Evolutionary conservation across 2,797 vertebrate genomes (phyloP).

Genomic region (Gallinago solitaria): DNA sequence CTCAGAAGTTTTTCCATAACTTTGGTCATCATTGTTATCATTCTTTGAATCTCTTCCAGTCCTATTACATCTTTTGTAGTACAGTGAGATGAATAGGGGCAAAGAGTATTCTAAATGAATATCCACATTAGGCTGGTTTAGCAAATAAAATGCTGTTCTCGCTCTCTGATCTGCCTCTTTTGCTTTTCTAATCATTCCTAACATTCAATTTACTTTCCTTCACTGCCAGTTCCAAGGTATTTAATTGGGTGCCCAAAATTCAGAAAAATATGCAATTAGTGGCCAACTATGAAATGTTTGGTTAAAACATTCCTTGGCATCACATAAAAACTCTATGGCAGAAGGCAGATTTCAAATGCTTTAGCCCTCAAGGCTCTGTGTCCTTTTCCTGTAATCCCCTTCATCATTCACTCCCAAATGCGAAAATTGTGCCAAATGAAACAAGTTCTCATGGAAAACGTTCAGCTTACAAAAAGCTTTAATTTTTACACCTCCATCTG

Average conservation of each 20-base stretch:
- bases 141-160: background rate
- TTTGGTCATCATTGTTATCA: background rate
- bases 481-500: background rate
- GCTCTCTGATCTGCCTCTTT: background rate
- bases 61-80: background rate
- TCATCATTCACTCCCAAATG: background rate
- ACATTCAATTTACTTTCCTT: background rate
- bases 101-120: background rate
- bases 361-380: background rate
- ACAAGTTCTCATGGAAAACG: background rate
- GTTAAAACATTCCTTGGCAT: background rate
- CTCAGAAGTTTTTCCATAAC: background rate
- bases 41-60: background rate
- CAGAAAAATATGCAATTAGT: background rate
- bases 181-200: background rate
- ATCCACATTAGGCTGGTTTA: background rate
- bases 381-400: background rate
- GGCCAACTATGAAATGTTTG: background rate
- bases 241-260: background rate
- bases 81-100: background rate
- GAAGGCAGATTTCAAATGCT: background rate
- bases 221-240: background rate
- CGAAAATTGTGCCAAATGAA: background rate
- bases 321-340: background rate
- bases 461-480: background rate